Conservation (phyloP, 1,140 invertebrate genomes). For the Drosophila santomea region DNA sequence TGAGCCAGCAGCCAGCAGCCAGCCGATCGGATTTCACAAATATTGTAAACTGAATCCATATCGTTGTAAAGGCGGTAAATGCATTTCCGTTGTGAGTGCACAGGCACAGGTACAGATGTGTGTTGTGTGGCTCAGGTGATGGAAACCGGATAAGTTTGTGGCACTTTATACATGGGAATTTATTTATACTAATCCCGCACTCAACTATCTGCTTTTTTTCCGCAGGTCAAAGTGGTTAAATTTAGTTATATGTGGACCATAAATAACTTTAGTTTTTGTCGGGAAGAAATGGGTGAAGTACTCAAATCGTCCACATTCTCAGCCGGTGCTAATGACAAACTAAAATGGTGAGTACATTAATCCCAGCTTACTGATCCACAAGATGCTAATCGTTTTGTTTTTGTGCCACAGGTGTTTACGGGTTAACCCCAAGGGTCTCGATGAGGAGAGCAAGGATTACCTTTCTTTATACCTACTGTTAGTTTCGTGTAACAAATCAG, state of each 20-base stretch:
- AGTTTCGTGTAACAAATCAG: constrained; percentile 99
- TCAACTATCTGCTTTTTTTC: constrained; percentile 7
- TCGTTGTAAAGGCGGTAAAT: constrained; percentile 59
- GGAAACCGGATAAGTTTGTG: constrained; percentile 25
- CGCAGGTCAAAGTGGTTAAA: constrained; percentile 99
- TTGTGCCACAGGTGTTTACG: constrained; percentile 93
- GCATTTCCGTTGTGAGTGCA: constrained; percentile 57
- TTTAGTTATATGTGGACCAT: constrained; percentile 99
- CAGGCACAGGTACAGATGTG: constrained; percentile 45
- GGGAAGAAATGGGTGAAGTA: constrained; percentile 99
- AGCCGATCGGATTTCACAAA: constrained; percentile 57
- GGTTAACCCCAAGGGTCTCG: constrained; percentile 99
- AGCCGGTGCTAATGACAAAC: constrained; percentile 99
- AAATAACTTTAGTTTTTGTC: constrained; percentile 99
- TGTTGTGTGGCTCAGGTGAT: constrained; percentile 15
- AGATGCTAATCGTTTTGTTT: background rate
- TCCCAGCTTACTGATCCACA: background rate
- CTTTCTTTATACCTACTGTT: constrained; percentile 98
- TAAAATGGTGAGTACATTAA: constrained; percentile 94
- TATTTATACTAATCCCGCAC: background rate
- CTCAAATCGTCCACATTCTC: constrained; percentile 99
- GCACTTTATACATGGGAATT: constrained; percentile 1
- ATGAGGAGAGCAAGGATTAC: constrained; percentile 99
- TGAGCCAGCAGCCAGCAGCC: constrained; percentile 2
- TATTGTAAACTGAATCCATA: constrained; percentile 58